Evolutionary conservation across 2,113 vertebrate genomes (phyloP).

Genomic region (Oncorhynchus masou): DNA sequence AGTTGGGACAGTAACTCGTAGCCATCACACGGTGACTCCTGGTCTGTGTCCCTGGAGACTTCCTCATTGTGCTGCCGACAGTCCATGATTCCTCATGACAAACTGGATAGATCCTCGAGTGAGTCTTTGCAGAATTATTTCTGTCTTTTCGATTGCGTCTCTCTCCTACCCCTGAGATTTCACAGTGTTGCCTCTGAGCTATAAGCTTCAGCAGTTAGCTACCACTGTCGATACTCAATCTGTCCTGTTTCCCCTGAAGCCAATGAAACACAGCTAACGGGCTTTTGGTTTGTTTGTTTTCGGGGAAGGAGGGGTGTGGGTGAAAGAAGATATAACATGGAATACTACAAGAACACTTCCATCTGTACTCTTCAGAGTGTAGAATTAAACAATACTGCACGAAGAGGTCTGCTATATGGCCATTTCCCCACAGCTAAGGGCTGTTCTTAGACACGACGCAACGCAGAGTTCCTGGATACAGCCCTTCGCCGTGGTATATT

Average conservation of each 20-base stretch:
- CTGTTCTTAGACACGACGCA: no score
- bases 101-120: slow-evolving; percentile 73
- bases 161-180: slow-evolving; percentile 67
- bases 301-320: neutral
- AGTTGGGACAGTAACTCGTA: slow-evolving; percentile 63
- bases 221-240: slow-evolving; percentile 75
- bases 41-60: slow-evolving; percentile 45
- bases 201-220: slow-evolving; percentile 64
- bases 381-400: no score
- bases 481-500: no score
- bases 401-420: no score
- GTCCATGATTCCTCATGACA: slow-evolving; percentile 71
- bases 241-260: slow-evolving; percentile 74
- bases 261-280: slow-evolving; percentile 73
- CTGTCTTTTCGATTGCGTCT: slow-evolving; percentile 67
- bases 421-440: no score
- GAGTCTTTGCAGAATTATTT: slow-evolving; percentile 70
- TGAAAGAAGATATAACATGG: neutral
- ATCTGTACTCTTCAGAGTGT: neutral
- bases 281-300: slow-evolving; percentile 69
- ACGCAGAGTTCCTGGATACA: no score
- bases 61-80: slow-evolving; percentile 64
- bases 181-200: slow-evolving; percentile 66
- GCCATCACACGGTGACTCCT: slow-evolving; percentile 63
- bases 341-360: neutral